A percentile compares a stretch with the other conserved stretches of the same genome.
Conservation (phyloP, 1,140 invertebrate genomes). For the Temnothorax longispinosus region DNA sequence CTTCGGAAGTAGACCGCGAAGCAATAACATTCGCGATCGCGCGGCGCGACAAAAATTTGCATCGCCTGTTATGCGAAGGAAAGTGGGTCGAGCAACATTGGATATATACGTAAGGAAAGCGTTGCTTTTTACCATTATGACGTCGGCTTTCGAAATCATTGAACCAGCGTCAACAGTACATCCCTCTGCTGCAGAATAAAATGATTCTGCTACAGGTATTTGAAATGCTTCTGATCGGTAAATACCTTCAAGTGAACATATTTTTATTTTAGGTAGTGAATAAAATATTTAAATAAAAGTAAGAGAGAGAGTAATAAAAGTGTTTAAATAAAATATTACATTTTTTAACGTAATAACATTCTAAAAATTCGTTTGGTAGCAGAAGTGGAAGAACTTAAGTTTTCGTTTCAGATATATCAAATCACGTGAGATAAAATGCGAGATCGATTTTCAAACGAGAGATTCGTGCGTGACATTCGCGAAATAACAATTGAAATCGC, state of each 20-base stretch:
- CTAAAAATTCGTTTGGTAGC: background rate
- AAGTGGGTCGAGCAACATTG: constrained; percentile 45
- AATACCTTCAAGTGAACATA: background rate
- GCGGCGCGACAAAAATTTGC: constrained; percentile 56
- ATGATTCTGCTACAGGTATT: constrained; percentile 18
- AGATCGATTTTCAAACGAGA: background rate
- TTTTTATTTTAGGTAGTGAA: background rate
- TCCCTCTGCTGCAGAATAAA: background rate
- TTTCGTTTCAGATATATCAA: background rate
- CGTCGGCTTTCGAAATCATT: constrained; percentile 29
- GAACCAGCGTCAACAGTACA: constrained; percentile 8
- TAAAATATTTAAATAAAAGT: constrained; percentile 10
- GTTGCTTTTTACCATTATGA: constrained; percentile 37
- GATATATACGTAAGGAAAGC: constrained; percentile 13
- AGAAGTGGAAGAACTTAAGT: background rate
- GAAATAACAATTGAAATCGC: constrained; percentile 48
- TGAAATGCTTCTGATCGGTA: background rate
- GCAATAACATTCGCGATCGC: constrained; percentile 56
- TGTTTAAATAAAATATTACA: background rate
- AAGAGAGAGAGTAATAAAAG: background rate
- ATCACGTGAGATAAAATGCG: background rate
- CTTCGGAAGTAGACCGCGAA: constrained; percentile 43
- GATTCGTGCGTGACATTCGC: background rate
- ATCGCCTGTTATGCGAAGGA: constrained; percentile 50
- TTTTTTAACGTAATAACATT: background rate